Percentiles rank a stretch among this genome's conserved stretches.
Evolutionary conservation across 2,888 invertebrate genomes (phyloP).

Genomic region (Microdon myrmicae): DNA sequence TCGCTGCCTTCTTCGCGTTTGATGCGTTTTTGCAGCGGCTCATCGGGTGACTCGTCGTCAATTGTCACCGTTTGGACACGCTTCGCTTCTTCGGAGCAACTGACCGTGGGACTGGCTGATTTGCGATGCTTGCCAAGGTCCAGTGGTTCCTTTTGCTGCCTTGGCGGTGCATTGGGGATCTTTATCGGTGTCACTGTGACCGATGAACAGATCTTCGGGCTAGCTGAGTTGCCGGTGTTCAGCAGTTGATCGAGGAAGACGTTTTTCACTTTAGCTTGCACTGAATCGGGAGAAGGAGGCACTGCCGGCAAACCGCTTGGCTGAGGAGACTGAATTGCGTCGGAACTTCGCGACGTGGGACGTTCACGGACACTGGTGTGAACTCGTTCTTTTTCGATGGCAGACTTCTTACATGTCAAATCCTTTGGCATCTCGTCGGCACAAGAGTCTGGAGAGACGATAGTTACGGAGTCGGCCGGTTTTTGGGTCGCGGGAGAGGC

Average conservation of each 20-base stretch:
- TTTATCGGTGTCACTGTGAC: conserved; percentile 53
- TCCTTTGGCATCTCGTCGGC: conserved; percentile 72
- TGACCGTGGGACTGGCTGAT: conserved; percentile 77
- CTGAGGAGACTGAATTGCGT: conserved; percentile 79
- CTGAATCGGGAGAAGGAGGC: conserved; percentile 76
- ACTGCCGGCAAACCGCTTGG: conserved; percentile 78
- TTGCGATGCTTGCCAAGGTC: conserved; percentile 76
- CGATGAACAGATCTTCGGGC: conserved; percentile 55
- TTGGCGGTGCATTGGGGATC: conserved; percentile 45
- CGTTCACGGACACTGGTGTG: conserved; percentile 64
- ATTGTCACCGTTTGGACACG: conserved; percentile 66
- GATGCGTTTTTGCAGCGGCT: conserved; percentile 69
- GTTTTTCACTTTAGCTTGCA: conserved; percentile 67
- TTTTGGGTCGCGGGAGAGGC: conserved; percentile 46
- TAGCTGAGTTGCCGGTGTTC: conserved; percentile 52
- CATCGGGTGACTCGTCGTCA: conserved; percentile 60
- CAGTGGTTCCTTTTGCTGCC: conserved; percentile 73
- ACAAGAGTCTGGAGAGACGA: conserved; percentile 56
- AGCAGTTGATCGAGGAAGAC: conserved; percentile 54
- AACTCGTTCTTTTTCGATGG: conserved; percentile 60
- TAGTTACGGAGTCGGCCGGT: conserved; percentile 39
- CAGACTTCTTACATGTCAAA: conserved; percentile 70
- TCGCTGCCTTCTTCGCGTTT: conserved; percentile 68
- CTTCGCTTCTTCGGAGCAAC: conserved; percentile 79
- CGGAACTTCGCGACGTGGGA: conserved; percentile 76